Evolutionary conservation across 1,140 invertebrate genomes (phyloP).

Genomic region (Tribolium castaneum): DNA sequence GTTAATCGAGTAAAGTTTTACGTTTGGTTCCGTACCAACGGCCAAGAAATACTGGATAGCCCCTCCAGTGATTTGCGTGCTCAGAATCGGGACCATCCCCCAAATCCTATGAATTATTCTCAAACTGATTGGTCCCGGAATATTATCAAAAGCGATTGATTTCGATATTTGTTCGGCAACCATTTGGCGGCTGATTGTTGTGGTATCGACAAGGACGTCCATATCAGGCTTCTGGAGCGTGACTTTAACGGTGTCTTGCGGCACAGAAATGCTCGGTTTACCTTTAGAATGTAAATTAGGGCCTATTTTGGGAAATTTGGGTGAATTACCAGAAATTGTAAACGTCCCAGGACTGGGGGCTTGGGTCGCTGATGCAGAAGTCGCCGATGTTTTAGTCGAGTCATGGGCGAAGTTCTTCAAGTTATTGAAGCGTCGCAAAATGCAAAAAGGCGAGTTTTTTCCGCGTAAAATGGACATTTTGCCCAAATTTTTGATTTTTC

Average conservation of each 20-base stretch:
- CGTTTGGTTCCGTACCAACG: slow-evolving; percentile 66
- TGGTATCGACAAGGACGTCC: background rate
- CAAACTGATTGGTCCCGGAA: slow-evolving; percentile 71
- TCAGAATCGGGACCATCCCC: slow-evolving; percentile 70
- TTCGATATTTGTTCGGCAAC: background rate
- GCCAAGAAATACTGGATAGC: slow-evolving; percentile 70
- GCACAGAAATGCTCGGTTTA: background rate
- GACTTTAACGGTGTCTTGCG: background rate
- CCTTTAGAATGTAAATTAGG: background rate
- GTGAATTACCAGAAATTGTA: background rate
- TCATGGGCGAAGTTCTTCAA: slow-evolving; percentile 13
- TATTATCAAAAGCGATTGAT: slow-evolving; percentile 66
- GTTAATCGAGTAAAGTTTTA: background rate
- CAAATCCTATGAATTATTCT: slow-evolving; percentile 70
- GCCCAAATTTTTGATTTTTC: background rate
- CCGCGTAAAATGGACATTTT: slow-evolving; percentile 3
- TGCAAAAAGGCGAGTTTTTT: background rate
- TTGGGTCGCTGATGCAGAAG: background rate
- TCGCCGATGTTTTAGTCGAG: slow-evolving; percentile 1
- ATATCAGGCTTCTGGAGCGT: background rate
- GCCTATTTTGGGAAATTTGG: background rate
- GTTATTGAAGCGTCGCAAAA: background rate
- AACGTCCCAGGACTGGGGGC: background rate
- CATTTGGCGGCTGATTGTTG: background rate
- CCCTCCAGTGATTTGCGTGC: slow-evolving; percentile 72